Base-by-base conservation (phyloP, 2,113 vertebrate species). In the Eudyptes chrysolophus region DNA sequence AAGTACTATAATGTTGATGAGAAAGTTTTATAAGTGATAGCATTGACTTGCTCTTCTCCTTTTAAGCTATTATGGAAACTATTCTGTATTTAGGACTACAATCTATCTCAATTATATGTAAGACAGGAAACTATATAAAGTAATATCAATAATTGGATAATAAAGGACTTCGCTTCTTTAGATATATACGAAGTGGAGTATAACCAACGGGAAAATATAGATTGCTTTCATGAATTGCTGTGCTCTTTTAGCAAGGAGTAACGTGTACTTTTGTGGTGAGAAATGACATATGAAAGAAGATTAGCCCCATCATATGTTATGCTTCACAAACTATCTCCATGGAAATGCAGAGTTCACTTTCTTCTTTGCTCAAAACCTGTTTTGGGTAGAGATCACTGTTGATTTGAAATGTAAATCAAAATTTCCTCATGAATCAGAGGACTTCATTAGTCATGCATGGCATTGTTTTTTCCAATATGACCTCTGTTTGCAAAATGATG, bases 351-450 rank as follows among this genome's bases (percentile, higher is more conserved):
- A 94, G 79, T 94, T 97, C 38, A 89, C 86, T 92, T 97, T 91
- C 65, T 91, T 87, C 82, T 74, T 90, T 84, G 42, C 84, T 95
- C 52, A 94, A 89, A 95, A 95, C 78, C 71, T 72, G 18, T 70
- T 97, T 94, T 94, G 44, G 55, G 75, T 81, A 94, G 76, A 74
- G 62, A 96, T 97, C 42, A 38, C 58, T 85, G 57, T 51, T 87
- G 93, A 97, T 97, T 97, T 97, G 84, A 96, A 98, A 98, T 97
- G 97, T 95, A 97, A 97, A 98, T 97, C 83, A 93, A 96, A 90
- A 68, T 87, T 97, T 98, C 72, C 65, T 92, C 83, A 66, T 79
- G 91, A 96, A 95, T 84, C 84, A 84, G 84, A 97, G 64, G 38
- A 89, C 88, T 97, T 95, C 72, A 46, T 97, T 97, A 97, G 94